Conservation (phyloP, 1,140 invertebrate genomes). For the Coelopa frigida region DNA sequence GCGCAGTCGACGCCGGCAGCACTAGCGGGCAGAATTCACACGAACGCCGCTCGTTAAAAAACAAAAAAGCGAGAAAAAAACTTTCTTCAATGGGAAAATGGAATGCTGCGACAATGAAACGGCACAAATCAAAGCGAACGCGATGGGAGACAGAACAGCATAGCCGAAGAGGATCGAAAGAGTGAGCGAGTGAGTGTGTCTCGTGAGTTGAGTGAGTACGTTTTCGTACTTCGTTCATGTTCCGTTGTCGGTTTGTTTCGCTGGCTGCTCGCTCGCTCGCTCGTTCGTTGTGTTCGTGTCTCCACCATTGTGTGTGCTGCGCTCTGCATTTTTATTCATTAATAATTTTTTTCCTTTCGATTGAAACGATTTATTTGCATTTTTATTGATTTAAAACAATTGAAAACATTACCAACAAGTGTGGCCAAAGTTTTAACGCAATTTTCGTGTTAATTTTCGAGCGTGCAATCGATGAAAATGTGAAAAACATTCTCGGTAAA, state of each 20-base stretch:
- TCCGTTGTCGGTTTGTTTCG: no score
- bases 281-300: constrained; percentile 14
- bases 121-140: no score
- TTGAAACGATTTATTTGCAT: constrained; percentile 1
- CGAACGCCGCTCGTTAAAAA: constrained; percentile 5
- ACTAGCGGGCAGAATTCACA: constrained; percentile 7
- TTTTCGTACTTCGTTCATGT: no score
- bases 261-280: constrained; percentile 33
- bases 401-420: no score
- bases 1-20: constrained; percentile 9
- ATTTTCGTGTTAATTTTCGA: background rate
- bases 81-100: background rate
- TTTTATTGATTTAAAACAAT: background rate
- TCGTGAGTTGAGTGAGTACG: no score
- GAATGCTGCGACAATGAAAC: background rate
- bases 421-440: constrained; percentile 3
- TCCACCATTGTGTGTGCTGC: constrained; percentile 9
- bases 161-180: no score
- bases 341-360: constrained; percentile 8
- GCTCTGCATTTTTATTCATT: constrained; percentile 16
- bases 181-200: no score
- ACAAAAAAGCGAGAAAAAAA: background rate
- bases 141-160: no score
- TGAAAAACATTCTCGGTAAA: constrained; percentile 10
- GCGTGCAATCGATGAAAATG: background rate